Evolutionary conservation across 2,888 invertebrate species (phyloP).

Genomic region (Drosophila anceps): DNA sequence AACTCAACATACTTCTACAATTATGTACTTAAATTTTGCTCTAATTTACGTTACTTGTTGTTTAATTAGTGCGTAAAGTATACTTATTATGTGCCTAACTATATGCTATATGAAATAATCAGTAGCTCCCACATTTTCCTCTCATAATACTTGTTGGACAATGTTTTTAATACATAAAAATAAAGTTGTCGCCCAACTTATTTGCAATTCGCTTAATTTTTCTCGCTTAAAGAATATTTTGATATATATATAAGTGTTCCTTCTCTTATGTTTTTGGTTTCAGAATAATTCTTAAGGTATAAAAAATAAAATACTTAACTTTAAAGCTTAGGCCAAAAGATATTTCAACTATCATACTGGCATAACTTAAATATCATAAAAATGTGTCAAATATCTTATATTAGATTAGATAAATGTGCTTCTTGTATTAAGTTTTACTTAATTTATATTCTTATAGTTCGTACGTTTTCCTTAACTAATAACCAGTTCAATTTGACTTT

Average conservation of each 20-base stretch:
- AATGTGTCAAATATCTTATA: background rate
- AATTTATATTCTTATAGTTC: background rate
- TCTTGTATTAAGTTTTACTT: background rate
- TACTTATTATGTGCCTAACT: background rate
- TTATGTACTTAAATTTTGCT: conserved; percentile 24
- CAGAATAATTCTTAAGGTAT: too few species aligned
- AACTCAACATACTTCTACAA: conserved; percentile 4
- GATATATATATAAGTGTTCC: background rate
- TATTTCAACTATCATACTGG: background rate
- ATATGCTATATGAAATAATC: background rate
- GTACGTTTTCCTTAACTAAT: background rate
- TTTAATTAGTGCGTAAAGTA: conserved; percentile 11
- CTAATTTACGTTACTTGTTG: conserved; percentile 29
- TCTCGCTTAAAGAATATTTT: background rate
- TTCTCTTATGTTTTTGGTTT: background rate
- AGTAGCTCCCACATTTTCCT: background rate
- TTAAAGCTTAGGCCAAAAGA: background rate
- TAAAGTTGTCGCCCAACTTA: background rate
- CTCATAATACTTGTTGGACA: conserved; percentile 45
- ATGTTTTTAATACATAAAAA: background rate
- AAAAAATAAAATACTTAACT: too few species aligned
- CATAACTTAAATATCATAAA: background rate
- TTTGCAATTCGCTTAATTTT: background rate
- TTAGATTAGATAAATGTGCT: background rate
- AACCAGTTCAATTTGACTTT: background rate